These are phyloP conservation scores for Endomychus coccineus DNA, from an alignment of 2,888 invertebrate species.

Conservation along the genomic window DNA sequence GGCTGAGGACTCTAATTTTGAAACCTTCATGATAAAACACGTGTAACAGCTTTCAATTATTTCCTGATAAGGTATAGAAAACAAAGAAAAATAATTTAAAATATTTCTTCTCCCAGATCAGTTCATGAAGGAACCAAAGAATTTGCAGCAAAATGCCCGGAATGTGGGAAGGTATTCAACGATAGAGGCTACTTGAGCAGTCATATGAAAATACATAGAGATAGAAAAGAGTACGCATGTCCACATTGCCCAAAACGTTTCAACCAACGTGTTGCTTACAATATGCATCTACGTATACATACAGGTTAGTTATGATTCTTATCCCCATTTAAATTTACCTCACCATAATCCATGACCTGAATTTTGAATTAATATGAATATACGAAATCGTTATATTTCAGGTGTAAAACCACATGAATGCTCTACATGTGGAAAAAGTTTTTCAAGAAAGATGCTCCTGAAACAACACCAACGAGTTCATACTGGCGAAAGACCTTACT, in stretches of 20 bases:
- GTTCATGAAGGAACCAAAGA: conserved; percentile 77
- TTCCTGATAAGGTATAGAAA: too few relatives aligned
- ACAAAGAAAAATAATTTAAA: too few relatives aligned
- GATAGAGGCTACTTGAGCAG: conserved; percentile 78
- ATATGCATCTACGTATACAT: conserved; percentile 79
- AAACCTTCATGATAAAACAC: too few relatives aligned
- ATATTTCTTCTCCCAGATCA: too few relatives aligned
- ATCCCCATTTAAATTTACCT: not conserved
- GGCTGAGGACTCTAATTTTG: too few relatives aligned
- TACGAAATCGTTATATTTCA: too few relatives aligned
- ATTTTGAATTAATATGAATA: too few relatives aligned
- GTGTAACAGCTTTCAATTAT: too few relatives aligned
- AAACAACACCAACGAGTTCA: conserved; percentile 78
- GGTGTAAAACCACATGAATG: conserved; percentile 73
- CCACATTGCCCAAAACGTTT: conserved; percentile 75
- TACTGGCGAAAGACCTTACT: conserved; percentile 74
- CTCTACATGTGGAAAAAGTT: conserved; percentile 70
- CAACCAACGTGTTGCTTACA: conserved; percentile 80
- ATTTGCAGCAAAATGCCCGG: conserved; percentile 65
- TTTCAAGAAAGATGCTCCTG: conserved; percentile 75
- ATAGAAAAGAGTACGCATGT: conserved; percentile 75
- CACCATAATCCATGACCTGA: conserved; percentile 1
- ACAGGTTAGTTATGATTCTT: conserved; percentile 47
- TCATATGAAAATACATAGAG: conserved; percentile 79
- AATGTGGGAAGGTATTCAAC: conserved; percentile 78